Evolutionary conservation across 2,113 vertebrate genomes (phyloP), one percentile per base, ranked within the genome.

Genomic region (Talpa occidentalis): DNA sequence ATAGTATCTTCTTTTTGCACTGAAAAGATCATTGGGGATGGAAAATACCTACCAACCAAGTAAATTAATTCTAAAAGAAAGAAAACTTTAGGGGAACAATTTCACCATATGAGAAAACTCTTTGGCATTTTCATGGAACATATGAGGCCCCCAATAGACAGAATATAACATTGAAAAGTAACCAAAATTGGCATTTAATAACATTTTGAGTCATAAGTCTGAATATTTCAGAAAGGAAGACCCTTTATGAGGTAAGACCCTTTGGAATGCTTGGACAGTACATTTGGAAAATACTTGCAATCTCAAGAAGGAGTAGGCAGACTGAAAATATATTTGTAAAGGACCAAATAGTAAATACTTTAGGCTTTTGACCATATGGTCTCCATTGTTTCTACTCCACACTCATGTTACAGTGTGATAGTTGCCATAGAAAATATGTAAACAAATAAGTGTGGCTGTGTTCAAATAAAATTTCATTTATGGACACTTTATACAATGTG

Each of bases 11-110:
- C 4, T 80, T 67, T 73, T 90, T 81, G 49, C 49, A 6, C n/a
- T n/a, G n/a, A n/a, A n/a, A n/a, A n/a, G n/a, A 49, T 87, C 44
- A 76, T 64, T 96, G 60, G 66, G 30, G 88, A 90, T 40, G 14
- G 66, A 60, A 94, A 84, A 76, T 59, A 67, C 16, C 10, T 17
- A 62, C 10, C 74, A 77, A 40, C 1, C 64, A 35, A 40, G 54
- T 56, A 67, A 80, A 42, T 76, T 62, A 28, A 93, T 69, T 88
- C 15, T 73, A 37, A 60, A 17, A 72, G 21, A 83, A 74, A 88
- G 69, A 70, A 60, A 60, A 94, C 4, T 32, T 56, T 17, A n/a
- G 72, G 49, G 9, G 5, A 66, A 78, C 0, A 24, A 72, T 59
- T 74, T 76, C 1, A 14, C 40, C 17, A 81, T 40, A 1, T 56